Evolutionary conservation across 2,797 vertebrate species (phyloP).

Genomic region (Fratercula arctica): DNA sequence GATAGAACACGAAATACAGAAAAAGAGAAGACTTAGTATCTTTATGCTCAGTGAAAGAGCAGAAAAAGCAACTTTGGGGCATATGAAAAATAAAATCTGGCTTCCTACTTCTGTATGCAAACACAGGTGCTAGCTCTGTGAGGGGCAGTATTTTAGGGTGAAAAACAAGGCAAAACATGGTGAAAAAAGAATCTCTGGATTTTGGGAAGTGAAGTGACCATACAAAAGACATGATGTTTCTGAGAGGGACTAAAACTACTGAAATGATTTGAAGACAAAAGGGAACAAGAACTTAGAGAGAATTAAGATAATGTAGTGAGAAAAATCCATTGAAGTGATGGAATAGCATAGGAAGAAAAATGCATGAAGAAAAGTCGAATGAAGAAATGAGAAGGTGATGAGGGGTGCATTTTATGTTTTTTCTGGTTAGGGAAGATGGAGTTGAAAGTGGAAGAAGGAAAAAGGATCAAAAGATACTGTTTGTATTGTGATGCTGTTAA

Average conservation of each 20-base stretch:
- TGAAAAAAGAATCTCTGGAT: not conserved
- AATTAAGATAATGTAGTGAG: not conserved
- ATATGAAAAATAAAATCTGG: not conserved
- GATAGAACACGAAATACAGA: not conserved
- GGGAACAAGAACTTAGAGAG: not conserved
- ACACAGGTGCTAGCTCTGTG: not conserved
- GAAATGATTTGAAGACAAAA: not conserved
- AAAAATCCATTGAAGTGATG: not conserved
- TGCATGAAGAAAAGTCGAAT: not conserved
- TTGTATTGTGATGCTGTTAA: not conserved
- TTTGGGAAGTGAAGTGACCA: not conserved
- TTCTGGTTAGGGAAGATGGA: not conserved
- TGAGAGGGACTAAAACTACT: not conserved
- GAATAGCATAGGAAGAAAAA: not conserved
- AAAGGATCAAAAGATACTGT: not conserved
- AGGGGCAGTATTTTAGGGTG: not conserved
- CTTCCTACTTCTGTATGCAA: not conserved
- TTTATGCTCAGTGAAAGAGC: not conserved
- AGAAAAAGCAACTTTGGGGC: not conserved
- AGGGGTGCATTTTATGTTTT: not conserved
- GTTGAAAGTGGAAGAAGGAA: not conserved
- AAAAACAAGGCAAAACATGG: not conserved
- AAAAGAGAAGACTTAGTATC: not conserved
- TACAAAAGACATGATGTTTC: not conserved
- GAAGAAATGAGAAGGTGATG: not conserved